Evolutionary conservation across 1,140 invertebrate species (phyloP).

Genomic region (Drosophila bocki): DNA sequence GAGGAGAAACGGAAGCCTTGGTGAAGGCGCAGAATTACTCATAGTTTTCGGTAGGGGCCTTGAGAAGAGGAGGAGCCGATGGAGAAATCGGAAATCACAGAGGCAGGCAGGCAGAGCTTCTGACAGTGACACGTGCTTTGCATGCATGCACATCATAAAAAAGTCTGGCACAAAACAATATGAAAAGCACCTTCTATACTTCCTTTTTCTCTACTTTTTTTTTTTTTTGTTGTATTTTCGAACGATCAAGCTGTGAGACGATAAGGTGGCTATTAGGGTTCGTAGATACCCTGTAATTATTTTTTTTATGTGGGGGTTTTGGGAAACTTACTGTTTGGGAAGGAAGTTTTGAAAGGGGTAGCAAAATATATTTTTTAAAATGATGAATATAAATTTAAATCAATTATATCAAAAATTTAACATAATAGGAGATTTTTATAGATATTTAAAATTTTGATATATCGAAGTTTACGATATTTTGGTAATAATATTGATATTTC

Average conservation of each 20-base stretch:
- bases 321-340: too few species aligned
- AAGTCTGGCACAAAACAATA: conserved; percentile 63
- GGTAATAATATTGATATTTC: too few species aligned
- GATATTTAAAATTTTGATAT: too few species aligned
- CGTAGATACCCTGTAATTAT: conserved; percentile 1
- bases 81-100: conserved; percentile 43
- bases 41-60: conserved; percentile 16
- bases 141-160: conserved; percentile 84
- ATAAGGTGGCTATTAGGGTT: not conserved
- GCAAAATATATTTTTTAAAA: not conserved
- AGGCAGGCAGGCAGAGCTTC: conserved; percentile 43
- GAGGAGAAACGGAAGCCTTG: conserved; percentile 26
- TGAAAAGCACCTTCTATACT: conserved; percentile 32
- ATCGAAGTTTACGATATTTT: too few species aligned
- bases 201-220: not conserved
- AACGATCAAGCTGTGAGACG: conserved; percentile 31
- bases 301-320: not conserved
- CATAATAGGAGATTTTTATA: too few species aligned
- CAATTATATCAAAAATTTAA: too few species aligned
- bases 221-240: not conserved
- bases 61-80: conserved; percentile 29
- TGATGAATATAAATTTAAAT: too few species aligned
- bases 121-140: conserved; percentile 82
- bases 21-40: conserved; percentile 31
- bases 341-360: too few species aligned